Base-by-base conservation (phyloP, 1,140 invertebrate genomes). In the Camponotus vicinus region DNA sequence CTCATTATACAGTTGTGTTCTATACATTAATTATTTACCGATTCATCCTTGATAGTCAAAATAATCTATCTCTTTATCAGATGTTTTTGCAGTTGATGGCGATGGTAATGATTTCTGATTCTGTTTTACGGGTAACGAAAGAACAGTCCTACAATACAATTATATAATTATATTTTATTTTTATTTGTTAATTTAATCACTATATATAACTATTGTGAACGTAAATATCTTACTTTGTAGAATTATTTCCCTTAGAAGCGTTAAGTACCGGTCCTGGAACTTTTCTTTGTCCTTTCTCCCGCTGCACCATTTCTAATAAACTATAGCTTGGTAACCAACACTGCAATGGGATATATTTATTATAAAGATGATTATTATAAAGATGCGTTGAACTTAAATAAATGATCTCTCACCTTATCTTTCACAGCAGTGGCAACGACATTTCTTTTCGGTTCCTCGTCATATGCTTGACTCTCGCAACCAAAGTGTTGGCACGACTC, bases 401-500 rank as follows among this genome's bases (percentile, higher is more conserved):
- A 57, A 37, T 0, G 0, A 83, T 63, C n/a, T 21, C 52, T 82
- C 85, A 97, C 97, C 95, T 97, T 97, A 87, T 98, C 97, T 92
- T 96, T 98, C 64, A 97, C 96, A 49, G 99, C 99, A 32, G 98
- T 99, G 7, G 98, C 98, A 37, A 99, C 98, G 13, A 99, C 97
- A 95, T 99, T 99, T 83, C 98, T 96, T 92, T 99, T 99, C 0
- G 98, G 99, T 93, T 99, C 98, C 42, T 97, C 96, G 95, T 99
- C 99, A 93, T 99, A 99, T 66, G 98, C 98, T 66, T 98, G 97
- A 85, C 98, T 98, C 92, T 98, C 97, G 91, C 98, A 98, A 3
- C 98, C 98, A 96, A 99, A 99, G 93, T 98, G 98, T 92, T 98
- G 98, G 87, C 98, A 99, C 91, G 98, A 97, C 92, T 99, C 99